phyloP scores from a whole-genome alignment of 2,888 invertebrate species.

The Pandemis heparana region DNA sequence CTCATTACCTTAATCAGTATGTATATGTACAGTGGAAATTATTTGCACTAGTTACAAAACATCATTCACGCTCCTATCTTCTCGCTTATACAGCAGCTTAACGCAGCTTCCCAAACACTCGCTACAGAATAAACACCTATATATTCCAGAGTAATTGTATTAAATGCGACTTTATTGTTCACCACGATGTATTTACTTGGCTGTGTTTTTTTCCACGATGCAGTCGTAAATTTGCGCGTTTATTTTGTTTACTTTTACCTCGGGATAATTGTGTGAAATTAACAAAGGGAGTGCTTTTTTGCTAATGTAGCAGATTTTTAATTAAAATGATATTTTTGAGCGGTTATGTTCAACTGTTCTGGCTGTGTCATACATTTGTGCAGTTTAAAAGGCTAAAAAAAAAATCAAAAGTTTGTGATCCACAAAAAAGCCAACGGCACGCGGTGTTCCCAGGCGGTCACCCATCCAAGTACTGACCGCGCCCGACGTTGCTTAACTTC shows the following conservation, averaged over 20 bases:
- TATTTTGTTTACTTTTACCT: conserved; percentile 47
- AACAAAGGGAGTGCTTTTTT: conserved; percentile 14
- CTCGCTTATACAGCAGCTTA: conserved; percentile 43
- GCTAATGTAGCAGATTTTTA: conserved; percentile 21
- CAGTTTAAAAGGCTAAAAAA: not conserved
- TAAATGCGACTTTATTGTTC: conserved; percentile 81
- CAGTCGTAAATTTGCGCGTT: conserved; percentile 53
- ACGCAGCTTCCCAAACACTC: conserved; percentile 61
- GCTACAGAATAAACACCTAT: conserved; percentile 79
- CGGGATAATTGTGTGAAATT: conserved; percentile 36
- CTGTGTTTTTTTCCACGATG: conserved; percentile 66
- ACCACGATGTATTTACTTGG: conserved; percentile 63
- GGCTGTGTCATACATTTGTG: not conserved
- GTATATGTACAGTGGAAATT: too few species aligned
- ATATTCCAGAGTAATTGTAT: conserved; percentile 80
- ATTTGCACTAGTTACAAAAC: not conserved
- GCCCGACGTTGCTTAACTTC: conserved; percentile 52
- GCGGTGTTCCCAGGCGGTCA: conserved; percentile 52
- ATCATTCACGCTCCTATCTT: conserved; percentile 45
- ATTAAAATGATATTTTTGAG: conserved; percentile 17
- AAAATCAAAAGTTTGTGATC: not conserved
- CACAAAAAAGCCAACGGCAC: conserved; percentile 46
- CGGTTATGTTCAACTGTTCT: not conserved
- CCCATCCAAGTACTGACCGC: conserved; percentile 51
- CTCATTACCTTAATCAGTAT: too few species aligned